Evolutionary conservation across 2,888 invertebrate genomes (phyloP).

Genomic region (Drosophila ochracea): DNA sequence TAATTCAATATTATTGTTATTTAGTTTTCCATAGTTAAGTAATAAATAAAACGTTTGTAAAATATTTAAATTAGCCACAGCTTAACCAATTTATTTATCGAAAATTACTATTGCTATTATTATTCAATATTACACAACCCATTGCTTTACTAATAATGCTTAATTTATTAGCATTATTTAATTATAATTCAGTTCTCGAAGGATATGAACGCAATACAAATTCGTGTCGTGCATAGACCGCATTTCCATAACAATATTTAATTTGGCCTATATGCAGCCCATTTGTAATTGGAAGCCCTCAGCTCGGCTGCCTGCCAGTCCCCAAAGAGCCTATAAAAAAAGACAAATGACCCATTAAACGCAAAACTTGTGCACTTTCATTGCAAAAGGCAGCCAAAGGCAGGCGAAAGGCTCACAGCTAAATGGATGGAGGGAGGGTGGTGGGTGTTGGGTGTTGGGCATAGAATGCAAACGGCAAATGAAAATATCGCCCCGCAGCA

Average conservation of each 20-base stretch:
- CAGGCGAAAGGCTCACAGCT: constrained; percentile 5
- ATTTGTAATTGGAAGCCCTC: constrained; percentile 25
- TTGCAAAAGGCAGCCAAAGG: constrained; percentile 45
- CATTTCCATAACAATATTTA: constrained; percentile 46
- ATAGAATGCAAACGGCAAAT: constrained; percentile 64
- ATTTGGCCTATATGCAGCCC: constrained; percentile 50
- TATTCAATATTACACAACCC: not conserved
- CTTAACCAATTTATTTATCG: not conserved
- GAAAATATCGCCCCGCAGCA: constrained; percentile 78
- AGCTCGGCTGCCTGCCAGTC: constrained; percentile 5
- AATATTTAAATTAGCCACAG: not conserved
- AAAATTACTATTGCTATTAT: not conserved
- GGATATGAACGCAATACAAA: not conserved
- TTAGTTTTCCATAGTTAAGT: too few species aligned
- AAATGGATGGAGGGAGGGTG: not conserved
- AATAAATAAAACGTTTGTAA: not conserved
- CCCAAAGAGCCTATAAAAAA: constrained; percentile 64
- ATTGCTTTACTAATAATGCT: not conserved
- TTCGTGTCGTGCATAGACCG: constrained; percentile 6
- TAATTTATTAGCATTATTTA: not conserved
- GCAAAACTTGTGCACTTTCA: constrained; percentile 79
- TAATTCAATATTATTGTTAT: not conserved
- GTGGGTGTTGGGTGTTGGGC: not conserved
- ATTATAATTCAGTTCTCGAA: not conserved
- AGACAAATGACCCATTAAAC: constrained; percentile 81